phyloP scores from a whole-genome alignment of 2,797 vertebrate species.

The Aselliscus stoliczkanus region DNA sequence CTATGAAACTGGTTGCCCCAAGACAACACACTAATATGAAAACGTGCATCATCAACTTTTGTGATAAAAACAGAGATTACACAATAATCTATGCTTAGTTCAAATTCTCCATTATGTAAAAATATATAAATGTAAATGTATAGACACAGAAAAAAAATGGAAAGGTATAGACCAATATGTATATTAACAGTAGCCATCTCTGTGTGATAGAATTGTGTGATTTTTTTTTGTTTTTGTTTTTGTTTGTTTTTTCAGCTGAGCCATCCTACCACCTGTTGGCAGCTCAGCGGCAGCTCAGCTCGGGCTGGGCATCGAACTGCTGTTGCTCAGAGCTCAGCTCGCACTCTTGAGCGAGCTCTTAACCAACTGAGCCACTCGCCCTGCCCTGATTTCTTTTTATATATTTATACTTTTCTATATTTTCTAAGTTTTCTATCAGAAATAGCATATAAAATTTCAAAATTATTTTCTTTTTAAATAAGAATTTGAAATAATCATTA shows the following conservation, averaged over 20 bases:
- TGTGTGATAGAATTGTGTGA: neutral
- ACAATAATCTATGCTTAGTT: neutral
- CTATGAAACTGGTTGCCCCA: neutral
- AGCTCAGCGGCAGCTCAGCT: too few relatives aligned
- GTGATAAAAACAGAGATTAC: neutral
- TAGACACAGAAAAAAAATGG: neutral
- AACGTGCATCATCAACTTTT: neutral
- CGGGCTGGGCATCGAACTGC: too few relatives aligned
- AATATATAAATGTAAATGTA: neutral
- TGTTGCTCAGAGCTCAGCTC: too few relatives aligned
- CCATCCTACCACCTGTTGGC: too few relatives aligned
- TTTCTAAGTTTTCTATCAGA: neutral
- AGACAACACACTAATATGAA: neutral
- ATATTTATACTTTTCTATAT: neutral
- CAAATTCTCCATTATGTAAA: neutral
- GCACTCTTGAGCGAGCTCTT: too few relatives aligned
- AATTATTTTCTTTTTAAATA: slow-evolving; percentile 11
- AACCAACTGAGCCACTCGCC: too few relatives aligned
- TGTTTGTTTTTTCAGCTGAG: too few relatives aligned
- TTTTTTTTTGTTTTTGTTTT: too few relatives aligned
- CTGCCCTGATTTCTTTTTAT: too few relatives aligned
- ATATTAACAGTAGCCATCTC: neutral
- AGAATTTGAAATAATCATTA: neutral
- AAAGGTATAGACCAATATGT: neutral
- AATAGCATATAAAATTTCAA: neutral